phyloP scores from a whole-genome alignment of 2,888 invertebrate species.

The Melinaea menophilus region DNA sequence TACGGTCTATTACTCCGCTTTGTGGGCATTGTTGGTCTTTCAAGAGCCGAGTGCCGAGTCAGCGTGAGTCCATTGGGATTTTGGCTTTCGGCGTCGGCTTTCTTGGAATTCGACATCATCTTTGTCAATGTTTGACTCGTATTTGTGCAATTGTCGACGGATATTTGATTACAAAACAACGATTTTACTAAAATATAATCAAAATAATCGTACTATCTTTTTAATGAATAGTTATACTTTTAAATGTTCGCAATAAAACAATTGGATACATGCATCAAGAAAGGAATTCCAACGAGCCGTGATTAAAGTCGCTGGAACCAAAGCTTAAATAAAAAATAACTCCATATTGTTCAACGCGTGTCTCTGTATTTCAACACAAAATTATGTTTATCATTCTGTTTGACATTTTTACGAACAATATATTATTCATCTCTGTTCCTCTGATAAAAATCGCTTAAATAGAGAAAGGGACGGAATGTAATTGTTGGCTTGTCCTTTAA shows the following conservation, averaged over 20 bases:
- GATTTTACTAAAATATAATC: too few relatives aligned
- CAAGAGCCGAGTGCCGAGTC: slow-evolving; percentile 51
- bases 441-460: slow-evolving; percentile 38
- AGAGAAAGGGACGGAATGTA: slow-evolving; percentile 53
- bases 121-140: slow-evolving; percentile 27
- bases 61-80: slow-evolving; percentile 52
- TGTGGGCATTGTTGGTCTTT: slow-evolving; percentile 53
- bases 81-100: slow-evolving; percentile 45
- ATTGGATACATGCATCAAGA: slow-evolving; percentile 3
- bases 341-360: slow-evolving; percentile 45
- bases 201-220: background rate
- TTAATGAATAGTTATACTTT: background rate
- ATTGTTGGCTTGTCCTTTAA: slow-evolving; percentile 56
- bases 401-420: slow-evolving; percentile 75
- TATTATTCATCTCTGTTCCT: slow-evolving; percentile 48
- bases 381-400: slow-evolving; percentile 76
- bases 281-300: slow-evolving; percentile 19
- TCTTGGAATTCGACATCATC: slow-evolving; percentile 48
- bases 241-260: slow-evolving; percentile 4
- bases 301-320: slow-evolving; percentile 13
- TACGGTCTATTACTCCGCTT: slow-evolving; percentile 57
- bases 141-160: slow-evolving; percentile 35
- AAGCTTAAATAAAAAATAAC: slow-evolving; percentile 25
- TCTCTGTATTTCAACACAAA: slow-evolving; percentile 66
- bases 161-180: slow-evolving; percentile 14